Evolutionary conservation across 2,797 vertebrate genomes (phyloP).

Genomic region (Strix occidentalis): DNA sequence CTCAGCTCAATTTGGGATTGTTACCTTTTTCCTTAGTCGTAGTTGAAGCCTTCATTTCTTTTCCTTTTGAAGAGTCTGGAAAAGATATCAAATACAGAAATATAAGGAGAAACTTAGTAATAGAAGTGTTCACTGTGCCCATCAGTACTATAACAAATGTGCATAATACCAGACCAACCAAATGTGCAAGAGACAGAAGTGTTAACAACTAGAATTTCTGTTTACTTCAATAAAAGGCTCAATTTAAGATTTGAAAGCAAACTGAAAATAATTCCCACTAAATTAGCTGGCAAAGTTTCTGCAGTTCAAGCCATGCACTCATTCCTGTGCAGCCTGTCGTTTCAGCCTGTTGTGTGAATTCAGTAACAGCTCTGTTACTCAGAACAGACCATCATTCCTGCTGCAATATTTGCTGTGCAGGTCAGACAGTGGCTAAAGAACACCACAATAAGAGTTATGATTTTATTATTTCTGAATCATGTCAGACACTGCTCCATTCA

Average conservation of each 20-base stretch:
- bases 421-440: not conserved
- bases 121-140: not conserved
- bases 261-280: not conserved
- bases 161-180: not conserved
- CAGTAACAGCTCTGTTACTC: not conserved
- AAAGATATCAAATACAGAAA: not conserved
- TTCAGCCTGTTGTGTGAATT: not conserved
- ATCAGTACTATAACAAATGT: not conserved
- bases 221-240: not conserved
- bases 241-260: not conserved
- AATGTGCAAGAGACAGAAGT: not conserved
- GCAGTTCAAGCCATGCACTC: not conserved
- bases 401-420: not conserved
- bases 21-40: conserved; percentile 58
- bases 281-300: not conserved
- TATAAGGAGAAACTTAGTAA: not conserved
- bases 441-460: not conserved
- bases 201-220: not conserved
- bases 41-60: conserved; percentile 17
- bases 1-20: not conserved
- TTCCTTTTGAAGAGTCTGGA: conserved; percentile 48
- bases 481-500: not conserved
- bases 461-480: not conserved
- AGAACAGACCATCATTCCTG: not conserved
- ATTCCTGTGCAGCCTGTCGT: not conserved